Evolutionary conservation across 1,140 invertebrate genomes (phyloP).

Genomic region (Plutomurus gul): DNA sequence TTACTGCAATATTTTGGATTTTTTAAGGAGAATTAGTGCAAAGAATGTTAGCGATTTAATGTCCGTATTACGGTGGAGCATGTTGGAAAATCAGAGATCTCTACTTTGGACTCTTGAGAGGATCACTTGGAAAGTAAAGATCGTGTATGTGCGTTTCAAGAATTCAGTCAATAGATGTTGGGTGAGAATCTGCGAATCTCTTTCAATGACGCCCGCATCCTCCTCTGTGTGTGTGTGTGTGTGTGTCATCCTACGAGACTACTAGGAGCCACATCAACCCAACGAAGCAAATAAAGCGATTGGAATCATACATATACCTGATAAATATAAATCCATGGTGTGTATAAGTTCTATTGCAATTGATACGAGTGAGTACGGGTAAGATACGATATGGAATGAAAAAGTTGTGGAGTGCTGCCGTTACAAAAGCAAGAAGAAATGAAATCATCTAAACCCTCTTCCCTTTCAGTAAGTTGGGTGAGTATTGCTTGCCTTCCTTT

Average conservation of each 20-base stretch:
- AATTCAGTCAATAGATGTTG: conserved; percentile 40
- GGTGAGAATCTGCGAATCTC: conserved; percentile 26
- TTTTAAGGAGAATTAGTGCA: neutral
- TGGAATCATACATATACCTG: neutral
- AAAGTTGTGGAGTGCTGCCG: conserved; percentile 14
- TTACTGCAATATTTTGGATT: too few relatives aligned
- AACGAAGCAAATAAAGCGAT: conserved; percentile 14
- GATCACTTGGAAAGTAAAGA: too few relatives aligned
- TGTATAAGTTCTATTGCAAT: neutral
- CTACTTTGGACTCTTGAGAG: too few relatives aligned
- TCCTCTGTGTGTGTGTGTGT: neutral
- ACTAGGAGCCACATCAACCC: too few relatives aligned
- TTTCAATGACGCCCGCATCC: conserved; percentile 37
- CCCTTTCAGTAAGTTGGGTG: conserved; percentile 8
- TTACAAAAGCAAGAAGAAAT: conserved; percentile 29
- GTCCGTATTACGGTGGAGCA: neutral
- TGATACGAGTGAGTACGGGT: neutral
- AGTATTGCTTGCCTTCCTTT: neutral
- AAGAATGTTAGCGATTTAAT: neutral
- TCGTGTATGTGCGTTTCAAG: neutral
- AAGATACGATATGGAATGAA: neutral
- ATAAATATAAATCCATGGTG: neutral
- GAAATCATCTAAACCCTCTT: conserved; percentile 27
- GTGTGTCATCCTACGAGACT: neutral
- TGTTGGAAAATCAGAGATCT: too few relatives aligned